A percentile compares a stretch with the other conserved stretches of the same genome.
Conservation (phyloP, 2,888 invertebrate species). For the Leptopterna dolabrata region DNA sequence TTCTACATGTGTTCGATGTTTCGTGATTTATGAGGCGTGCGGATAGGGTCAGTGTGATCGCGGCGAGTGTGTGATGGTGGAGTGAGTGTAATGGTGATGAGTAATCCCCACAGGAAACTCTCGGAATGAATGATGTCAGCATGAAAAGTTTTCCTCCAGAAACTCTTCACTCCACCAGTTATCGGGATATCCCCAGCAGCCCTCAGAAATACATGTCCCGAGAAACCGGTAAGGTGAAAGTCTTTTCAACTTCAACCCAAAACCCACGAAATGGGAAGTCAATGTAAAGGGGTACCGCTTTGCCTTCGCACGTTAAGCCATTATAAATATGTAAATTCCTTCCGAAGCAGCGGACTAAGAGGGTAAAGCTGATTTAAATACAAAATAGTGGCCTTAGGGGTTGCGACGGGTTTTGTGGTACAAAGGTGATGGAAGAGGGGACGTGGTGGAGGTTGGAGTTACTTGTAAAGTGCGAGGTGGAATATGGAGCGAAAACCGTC, state of each 20-base stretch:
- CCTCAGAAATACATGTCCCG: background rate
- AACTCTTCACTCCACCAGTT: constrained; percentile 20
- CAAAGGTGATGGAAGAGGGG: no score
- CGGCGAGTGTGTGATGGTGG: background rate
- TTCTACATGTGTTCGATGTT: constrained; percentile 47
- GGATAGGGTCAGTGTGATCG: constrained; percentile 33
- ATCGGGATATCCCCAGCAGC: background rate
- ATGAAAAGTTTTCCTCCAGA: constrained; percentile 14
- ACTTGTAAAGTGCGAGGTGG: constrained; percentile 22
- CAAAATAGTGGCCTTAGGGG: constrained; percentile 41
- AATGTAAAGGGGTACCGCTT: constrained; percentile 31
- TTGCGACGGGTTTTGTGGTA: background rate
- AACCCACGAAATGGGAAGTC: constrained; percentile 31
- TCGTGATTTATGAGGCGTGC: constrained; percentile 41
- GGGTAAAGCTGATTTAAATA: constrained; percentile 51
- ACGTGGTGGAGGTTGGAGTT: constrained; percentile 5
- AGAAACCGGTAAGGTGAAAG: background rate
- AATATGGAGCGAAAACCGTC: background rate
- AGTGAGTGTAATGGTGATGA: background rate
- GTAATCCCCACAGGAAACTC: constrained; percentile 5
- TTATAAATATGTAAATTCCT: constrained; percentile 56
- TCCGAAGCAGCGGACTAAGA: background rate
- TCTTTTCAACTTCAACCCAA: background rate
- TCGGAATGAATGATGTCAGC: constrained; percentile 45
- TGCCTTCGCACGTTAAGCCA: constrained; percentile 47